These are phyloP conservation scores for Solea solea DNA, from an alignment of 2,113 vertebrate genomes.

Conservation along the genomic window DNA sequence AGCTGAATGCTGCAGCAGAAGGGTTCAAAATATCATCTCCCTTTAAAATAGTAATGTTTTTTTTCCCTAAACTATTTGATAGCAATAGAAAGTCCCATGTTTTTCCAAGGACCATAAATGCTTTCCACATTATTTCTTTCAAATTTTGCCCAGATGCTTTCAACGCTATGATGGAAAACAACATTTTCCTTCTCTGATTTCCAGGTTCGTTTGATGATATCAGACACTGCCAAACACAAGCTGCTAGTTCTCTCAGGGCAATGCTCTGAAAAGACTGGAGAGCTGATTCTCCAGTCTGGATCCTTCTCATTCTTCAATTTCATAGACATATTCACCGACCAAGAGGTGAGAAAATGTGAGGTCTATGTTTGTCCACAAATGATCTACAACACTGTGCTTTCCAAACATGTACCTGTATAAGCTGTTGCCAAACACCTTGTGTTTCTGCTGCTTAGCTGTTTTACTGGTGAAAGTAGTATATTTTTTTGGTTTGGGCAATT, in stretches of 20 bases:
- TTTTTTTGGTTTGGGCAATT: background rate
- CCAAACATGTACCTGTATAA: background rate
- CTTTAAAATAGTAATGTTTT: background rate
- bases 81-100: background rate
- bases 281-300: constrained; percentile 96
- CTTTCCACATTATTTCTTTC: constrained; percentile 5
- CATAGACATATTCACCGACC: constrained; percentile 98
- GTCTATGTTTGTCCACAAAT: background rate
- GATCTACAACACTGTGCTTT: background rate
- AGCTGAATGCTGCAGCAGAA: constrained; percentile 17
- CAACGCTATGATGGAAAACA: background rate
- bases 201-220: constrained; percentile 95
- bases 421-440: too few relatives aligned
- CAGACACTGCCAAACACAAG: constrained; percentile 93
- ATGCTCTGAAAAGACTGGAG: constrained; percentile 94
- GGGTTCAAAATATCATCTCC: background rate
- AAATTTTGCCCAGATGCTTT: background rate
- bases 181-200: constrained; percentile 22
- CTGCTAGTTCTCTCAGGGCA: constrained; percentile 94
- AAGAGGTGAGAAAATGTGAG: constrained; percentile 85
- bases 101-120: background rate
- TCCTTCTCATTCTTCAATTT: constrained; percentile 96
- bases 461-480: background rate
- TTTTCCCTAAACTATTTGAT: background rate
- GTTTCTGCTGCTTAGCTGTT: too few relatives aligned